A percentile compares a stretch with the other conserved stretches of the same genome.
Conservation (phyloP, 1,140 invertebrate genomes). For the Anoplophora glabripennis region DNA sequence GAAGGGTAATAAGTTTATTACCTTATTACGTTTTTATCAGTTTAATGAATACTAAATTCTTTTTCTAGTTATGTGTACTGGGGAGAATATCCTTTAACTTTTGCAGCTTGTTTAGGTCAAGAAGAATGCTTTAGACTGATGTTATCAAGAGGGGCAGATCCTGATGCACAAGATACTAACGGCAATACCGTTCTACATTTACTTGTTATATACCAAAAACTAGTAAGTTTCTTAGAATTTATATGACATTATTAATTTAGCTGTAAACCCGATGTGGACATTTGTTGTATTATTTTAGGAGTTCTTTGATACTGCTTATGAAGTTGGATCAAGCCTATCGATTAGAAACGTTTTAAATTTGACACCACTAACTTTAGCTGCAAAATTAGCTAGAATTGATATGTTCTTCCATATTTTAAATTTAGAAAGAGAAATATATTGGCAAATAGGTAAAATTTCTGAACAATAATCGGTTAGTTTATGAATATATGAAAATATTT, state of each 20-base stretch:
- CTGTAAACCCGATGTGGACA: no score
- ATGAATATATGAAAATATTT: constrained; percentile 32
- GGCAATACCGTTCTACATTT: constrained; percentile 97
- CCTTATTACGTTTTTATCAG: constrained; percentile 4
- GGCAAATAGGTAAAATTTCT: constrained; percentile 76
- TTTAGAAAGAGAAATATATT: constrained; percentile 92
- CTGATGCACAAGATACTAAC: constrained; percentile 93
- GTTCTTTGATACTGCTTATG: constrained; percentile 93
- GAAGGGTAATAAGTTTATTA: constrained; percentile 63
- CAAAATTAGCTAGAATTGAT: constrained; percentile 88
- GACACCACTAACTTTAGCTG: constrained; percentile 90
- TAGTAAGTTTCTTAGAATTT: constrained; percentile 68
- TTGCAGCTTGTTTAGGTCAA: constrained; percentile 94
- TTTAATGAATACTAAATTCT: constrained; percentile 10
- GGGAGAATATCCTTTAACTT: constrained; percentile 95
- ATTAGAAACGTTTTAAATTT: constrained; percentile 84
- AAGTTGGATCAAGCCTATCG: constrained; percentile 81
- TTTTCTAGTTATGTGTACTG: constrained; percentile 87
- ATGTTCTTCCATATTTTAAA: constrained; percentile 96
- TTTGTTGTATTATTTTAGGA: constrained; percentile 56
- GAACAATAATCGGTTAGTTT: constrained; percentile 3
- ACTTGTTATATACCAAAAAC: constrained; percentile 94
- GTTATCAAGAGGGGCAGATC: constrained; percentile 90
- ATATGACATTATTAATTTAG: no score
- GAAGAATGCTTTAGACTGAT: constrained; percentile 96